Evolutionary conservation across 2,797 vertebrate genomes (phyloP).

Genomic region (Triplophysa yarkandensis): DNA sequence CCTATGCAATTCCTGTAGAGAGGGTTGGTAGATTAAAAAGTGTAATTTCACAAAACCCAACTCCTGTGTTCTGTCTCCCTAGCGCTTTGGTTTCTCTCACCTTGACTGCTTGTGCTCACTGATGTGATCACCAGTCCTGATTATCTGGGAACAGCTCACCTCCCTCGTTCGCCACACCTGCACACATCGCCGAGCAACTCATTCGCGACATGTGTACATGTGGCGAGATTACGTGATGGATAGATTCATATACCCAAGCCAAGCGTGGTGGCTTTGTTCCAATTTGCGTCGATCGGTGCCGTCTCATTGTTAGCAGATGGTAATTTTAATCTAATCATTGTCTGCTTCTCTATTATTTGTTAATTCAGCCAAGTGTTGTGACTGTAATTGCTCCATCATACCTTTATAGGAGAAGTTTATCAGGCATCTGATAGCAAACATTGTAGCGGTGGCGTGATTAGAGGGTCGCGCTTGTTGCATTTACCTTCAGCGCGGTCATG

Average conservation of each 20-base stretch:
- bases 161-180: constrained; percentile 5
- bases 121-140: constrained; percentile 14
- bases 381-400: constrained; percentile 39
- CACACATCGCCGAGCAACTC: constrained; percentile 14
- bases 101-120: constrained; percentile 3
- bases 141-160: constrained; percentile 8
- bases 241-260: constrained; percentile 19
- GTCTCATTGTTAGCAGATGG: constrained; percentile 36
- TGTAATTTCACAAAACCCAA: constrained; percentile 18
- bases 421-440: constrained; percentile 16
- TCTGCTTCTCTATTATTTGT: constrained; percentile 63
- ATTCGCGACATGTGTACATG: not conserved
- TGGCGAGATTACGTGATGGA: constrained; percentile 1
- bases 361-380: constrained; percentile 56
- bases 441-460: constrained; percentile 13
- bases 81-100: not conserved
- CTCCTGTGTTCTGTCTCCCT: constrained; percentile 1
- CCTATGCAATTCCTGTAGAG: not conserved
- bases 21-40: constrained; percentile 19
- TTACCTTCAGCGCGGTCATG: constrained; percentile 39
- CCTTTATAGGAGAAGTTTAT: constrained; percentile 17
- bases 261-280: not conserved
- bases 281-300: not conserved
- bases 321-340: constrained; percentile 51
- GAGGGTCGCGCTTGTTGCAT: constrained; percentile 16